A percentile compares a stretch with the other conserved stretches of the same genome.
Conservation (phyloP, 2,888 invertebrate species). For the Tinea semifulvella region DNA sequence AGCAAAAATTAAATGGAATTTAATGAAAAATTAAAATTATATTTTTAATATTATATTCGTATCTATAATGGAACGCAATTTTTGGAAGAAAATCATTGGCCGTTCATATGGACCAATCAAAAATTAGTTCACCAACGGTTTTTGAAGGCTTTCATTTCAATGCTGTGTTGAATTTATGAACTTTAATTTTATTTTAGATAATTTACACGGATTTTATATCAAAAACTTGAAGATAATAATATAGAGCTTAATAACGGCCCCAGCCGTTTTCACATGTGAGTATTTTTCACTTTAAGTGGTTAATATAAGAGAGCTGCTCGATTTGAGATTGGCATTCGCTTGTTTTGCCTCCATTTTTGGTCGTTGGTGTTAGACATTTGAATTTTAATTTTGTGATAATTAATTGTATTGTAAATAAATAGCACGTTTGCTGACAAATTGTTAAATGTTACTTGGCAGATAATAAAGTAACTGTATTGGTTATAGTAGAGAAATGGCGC, state of each 20-base stretch:
- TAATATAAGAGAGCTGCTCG: background rate
- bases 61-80: conserved; percentile 27
- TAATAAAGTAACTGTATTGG: conserved; percentile 28
- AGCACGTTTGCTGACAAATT: too few relatives aligned
- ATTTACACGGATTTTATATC: conserved; percentile 12
- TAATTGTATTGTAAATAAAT: too few relatives aligned
- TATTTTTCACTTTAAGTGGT: conserved; percentile 22
- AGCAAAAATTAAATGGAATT: background rate
- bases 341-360: conserved; percentile 62
- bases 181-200: conserved; percentile 11
- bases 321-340: conserved; percentile 31
- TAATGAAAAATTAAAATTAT: background rate
- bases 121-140: conserved; percentile 51
- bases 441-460: too few relatives aligned
- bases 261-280: conserved; percentile 39
- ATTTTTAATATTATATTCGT: background rate
- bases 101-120: conserved; percentile 34
- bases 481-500: conserved; percentile 62
- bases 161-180: conserved; percentile 44
- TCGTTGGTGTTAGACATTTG: conserved; percentile 43
- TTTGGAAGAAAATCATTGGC: conserved; percentile 31
- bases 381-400: conserved; percentile 27
- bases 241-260: conserved; percentile 39
- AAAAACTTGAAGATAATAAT: conserved; percentile 27
- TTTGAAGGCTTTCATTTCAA: conserved; percentile 43